phyloP scores from a whole-genome alignment of 1,140 invertebrate species.

The Papilio aristodemus region DNA sequence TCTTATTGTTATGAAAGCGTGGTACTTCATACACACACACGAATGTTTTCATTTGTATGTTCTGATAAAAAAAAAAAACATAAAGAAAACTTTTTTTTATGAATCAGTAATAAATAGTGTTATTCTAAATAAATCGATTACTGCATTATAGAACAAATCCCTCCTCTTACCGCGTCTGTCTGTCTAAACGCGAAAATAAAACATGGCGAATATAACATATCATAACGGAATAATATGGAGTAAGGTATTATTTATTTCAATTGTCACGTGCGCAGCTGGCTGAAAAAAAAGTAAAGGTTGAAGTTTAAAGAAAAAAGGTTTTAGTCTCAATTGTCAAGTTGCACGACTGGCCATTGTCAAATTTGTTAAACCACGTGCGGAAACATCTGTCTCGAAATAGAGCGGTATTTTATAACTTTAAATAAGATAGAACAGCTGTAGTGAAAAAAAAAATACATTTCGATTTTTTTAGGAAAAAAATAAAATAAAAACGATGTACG shows the following conservation, averaged over 20 bases:
- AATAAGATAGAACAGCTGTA: no score
- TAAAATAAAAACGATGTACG: not conserved
- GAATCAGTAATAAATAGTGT: no score
- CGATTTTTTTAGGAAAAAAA: no score
- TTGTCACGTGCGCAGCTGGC: not conserved
- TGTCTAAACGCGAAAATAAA: no score
- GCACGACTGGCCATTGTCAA: conserved; percentile 22
- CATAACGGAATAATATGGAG: not conserved
- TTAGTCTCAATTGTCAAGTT: conserved; percentile 21
- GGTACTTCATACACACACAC: not conserved
- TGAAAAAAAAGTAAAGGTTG: not conserved
- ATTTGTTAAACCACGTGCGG: conserved; percentile 24
- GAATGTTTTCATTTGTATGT: not conserved
- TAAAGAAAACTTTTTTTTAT: no score
- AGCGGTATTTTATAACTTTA: conserved; percentile 5
- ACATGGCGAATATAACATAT: not conserved
- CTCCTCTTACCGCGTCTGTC: no score
- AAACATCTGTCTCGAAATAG: conserved; percentile 25
- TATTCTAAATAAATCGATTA: no score
- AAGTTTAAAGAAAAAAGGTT: conserved; percentile 28
- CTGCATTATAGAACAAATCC: no score
- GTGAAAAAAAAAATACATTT: no score
- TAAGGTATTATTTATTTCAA: not conserved
- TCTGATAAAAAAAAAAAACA: no score
- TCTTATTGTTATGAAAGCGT: not conserved